Percentiles rank a stretch among this genome's conserved stretches.
phyloP scores from a whole-genome alignment of 2,113 vertebrate genomes.

The Brachypodius melanocephalos region DNA sequence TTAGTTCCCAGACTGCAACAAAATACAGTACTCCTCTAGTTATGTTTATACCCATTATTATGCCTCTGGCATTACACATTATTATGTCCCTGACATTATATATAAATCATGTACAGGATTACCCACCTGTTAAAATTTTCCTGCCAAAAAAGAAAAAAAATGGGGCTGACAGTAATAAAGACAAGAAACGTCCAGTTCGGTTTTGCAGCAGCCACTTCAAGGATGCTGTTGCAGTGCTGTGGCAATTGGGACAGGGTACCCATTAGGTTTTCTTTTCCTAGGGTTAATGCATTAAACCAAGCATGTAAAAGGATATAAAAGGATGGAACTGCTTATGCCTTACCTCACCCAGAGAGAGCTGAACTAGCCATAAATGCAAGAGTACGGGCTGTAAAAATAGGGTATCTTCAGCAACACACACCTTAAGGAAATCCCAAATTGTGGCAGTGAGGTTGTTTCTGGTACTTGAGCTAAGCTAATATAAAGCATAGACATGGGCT shows the following conservation, averaged over 20 bases:
- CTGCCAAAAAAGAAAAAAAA: background rate
- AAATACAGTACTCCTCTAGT: background rate
- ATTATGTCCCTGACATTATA: background rate
- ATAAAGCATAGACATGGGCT: background rate
- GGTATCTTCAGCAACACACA: background rate
- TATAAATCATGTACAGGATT: background rate
- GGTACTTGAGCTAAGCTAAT: background rate
- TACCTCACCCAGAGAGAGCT: background rate
- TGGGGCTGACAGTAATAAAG: background rate
- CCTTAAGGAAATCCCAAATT: background rate
- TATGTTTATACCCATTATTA: background rate
- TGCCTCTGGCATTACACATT: background rate
- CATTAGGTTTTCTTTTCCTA: background rate
- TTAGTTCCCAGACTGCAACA: background rate
- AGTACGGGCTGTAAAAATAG: background rate
- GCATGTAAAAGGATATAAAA: background rate
- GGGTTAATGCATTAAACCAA: background rate
- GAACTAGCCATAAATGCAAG: background rate
- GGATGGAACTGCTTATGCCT: background rate
- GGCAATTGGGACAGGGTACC: accelerated
- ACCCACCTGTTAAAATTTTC: background rate
- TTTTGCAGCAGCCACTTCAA: background rate
- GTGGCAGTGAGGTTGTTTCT: background rate
- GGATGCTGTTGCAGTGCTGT: background rate
- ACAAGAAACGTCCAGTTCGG: background rate